Percentiles rank a stretch among this genome's conserved stretches.
phyloP scores from a whole-genome alignment of 1,140 invertebrate species.

The Caenorhabditis latens region DNA sequence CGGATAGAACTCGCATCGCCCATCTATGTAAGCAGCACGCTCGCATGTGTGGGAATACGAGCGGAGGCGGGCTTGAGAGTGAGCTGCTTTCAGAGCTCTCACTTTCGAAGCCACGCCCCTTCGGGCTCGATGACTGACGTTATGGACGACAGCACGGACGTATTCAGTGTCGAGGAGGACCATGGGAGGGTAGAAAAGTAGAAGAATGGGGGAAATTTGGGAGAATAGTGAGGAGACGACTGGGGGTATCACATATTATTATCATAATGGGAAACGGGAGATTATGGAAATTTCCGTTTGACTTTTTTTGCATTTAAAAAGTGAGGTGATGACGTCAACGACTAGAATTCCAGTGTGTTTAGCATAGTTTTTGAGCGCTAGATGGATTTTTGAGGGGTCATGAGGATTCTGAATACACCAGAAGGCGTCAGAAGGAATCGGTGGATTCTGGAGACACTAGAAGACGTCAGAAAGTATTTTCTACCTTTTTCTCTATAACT shows the following conservation, averaged over 20 bases:
- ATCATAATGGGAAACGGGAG: background rate
- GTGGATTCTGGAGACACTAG: background rate
- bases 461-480: background rate
- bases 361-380: background rate
- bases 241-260: too few relatives aligned
- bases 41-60: background rate
- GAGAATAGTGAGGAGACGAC: background rate
- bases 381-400: background rate
- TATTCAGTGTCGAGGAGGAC: conserved; percentile 20
- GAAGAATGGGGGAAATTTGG: background rate
- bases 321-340: background rate
- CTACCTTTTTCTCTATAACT: background rate
- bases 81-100: background rate
- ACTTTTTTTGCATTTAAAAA: background rate
- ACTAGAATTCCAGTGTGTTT: background rate
- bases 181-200: background rate
- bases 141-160: conserved; percentile 15
- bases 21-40: conserved; percentile 11
- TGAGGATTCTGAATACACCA: background rate
- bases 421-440: too few relatives aligned
- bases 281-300: background rate
- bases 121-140: background rate
- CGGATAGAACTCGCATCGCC: conserved; percentile 7
- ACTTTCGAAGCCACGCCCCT: conserved; percentile 14
- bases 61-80: background rate